phyloP scores from a whole-genome alignment of 2,888 invertebrate species.

The Anticlea derivata region DNA sequence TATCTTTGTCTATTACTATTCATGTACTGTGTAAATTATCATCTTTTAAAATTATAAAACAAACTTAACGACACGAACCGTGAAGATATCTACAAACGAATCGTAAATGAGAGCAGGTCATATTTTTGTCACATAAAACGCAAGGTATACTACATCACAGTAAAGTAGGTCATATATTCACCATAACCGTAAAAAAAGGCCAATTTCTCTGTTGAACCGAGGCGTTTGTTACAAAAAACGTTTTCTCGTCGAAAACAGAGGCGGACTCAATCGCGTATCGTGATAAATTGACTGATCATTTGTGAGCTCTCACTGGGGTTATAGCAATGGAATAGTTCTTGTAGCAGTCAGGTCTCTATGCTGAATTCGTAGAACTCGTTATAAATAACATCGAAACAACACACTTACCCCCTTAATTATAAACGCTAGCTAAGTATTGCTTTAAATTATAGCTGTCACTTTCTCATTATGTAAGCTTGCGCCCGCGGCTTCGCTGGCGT shows the following conservation, averaged over 20 bases:
- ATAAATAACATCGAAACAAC: not conserved
- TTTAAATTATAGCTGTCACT: too few relatives aligned
- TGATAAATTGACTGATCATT: slow-evolving; percentile 54
- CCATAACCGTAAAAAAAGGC: slow-evolving; percentile 23
- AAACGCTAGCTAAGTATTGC: too few relatives aligned
- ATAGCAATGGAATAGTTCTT: not conserved
- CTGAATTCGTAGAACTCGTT: too few relatives aligned
- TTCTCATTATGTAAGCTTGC: too few relatives aligned
- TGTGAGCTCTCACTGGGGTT: slow-evolving; percentile 35
- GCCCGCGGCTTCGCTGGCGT: too few relatives aligned
- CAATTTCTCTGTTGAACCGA: slow-evolving; percentile 26
- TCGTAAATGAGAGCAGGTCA: slow-evolving; percentile 15
- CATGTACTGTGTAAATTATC: not conserved
- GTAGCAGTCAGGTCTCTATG: not conserved
- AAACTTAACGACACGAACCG: not conserved
- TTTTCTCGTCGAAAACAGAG: slow-evolving; percentile 44
- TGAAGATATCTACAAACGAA: not conserved
- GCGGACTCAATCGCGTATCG: slow-evolving; percentile 42
- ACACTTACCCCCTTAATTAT: too few relatives aligned
- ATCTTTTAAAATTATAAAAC: not conserved
- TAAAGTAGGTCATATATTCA: slow-evolving; percentile 23
- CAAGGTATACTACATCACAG: slow-evolving; percentile 27
- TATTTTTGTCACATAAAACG: slow-evolving; percentile 37
- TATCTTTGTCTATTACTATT: too few relatives aligned
- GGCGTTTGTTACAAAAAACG: slow-evolving; percentile 52